Conservation (phyloP, 2,888 invertebrate genomes). For the Dione juno region DNA sequence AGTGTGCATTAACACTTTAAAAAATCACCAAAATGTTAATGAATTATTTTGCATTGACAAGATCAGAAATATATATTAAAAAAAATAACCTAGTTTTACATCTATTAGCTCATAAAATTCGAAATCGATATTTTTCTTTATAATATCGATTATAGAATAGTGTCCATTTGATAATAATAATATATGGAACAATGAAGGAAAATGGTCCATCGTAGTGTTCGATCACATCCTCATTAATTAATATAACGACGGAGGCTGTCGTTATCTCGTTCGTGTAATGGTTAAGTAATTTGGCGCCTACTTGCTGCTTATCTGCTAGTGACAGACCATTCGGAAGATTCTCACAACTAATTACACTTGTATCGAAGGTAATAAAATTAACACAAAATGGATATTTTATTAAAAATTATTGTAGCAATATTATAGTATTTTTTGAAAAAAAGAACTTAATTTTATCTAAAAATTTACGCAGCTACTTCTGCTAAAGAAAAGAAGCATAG, state of each 20-base stretch:
- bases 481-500: too few species aligned
- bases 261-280: constrained; percentile 29
- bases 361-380: not conserved
- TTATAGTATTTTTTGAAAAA: too few species aligned
- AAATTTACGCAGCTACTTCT: too few species aligned
- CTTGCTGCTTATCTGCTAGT: constrained; percentile 21
- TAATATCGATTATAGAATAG: not conserved
- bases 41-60: too few species aligned
- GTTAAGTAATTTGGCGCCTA: constrained; percentile 26
- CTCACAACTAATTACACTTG: not conserved
- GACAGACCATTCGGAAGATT: not conserved
- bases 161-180: constrained; percentile 21
- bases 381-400: not conserved
- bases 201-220: constrained; percentile 21
- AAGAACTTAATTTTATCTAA: too few species aligned
- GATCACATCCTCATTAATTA: constrained; percentile 44
- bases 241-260: constrained; percentile 37
- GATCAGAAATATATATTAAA: too few species aligned
- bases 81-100: too few species aligned
- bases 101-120: too few species aligned
- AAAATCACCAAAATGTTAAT: too few species aligned
- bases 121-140: too few species aligned
- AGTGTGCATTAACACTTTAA: too few species aligned
- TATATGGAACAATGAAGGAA: constrained; percentile 38
- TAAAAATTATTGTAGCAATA: not conserved